Conservation (phyloP, 2,888 invertebrate genomes). For the Octonoba sinensis region DNA sequence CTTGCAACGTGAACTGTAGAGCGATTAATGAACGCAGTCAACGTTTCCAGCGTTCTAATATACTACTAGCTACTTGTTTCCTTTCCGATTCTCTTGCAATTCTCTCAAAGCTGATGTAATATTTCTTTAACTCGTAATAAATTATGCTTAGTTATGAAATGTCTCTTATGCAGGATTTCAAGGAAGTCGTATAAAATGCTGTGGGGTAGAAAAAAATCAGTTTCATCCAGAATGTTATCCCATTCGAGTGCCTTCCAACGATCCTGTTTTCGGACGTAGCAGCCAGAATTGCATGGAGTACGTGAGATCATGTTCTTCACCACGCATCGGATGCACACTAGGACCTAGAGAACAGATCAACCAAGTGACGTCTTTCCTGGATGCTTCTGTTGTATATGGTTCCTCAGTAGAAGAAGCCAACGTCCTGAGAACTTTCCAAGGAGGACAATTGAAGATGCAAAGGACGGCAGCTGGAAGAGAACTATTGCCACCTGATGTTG, state of each 20-base stretch:
- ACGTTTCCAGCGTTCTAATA: no score
- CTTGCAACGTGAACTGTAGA: no score
- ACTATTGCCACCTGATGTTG: conserved; percentile 70
- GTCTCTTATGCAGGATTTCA: conserved; percentile 66
- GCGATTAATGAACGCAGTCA: no score
- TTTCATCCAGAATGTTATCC: conserved; percentile 72
- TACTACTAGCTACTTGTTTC: no score
- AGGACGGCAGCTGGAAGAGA: conserved; percentile 68
- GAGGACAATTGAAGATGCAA: conserved; percentile 76
- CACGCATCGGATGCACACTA: conserved; percentile 74
- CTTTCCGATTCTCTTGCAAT: no score
- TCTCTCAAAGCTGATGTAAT: not conserved
- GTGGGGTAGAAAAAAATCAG: conserved; percentile 71
- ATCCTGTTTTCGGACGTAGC: conserved; percentile 70
- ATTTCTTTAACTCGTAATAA: not conserved
- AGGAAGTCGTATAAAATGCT: conserved; percentile 75
- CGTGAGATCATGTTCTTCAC: conserved; percentile 72
- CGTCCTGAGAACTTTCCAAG: conserved; percentile 78
- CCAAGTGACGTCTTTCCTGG: conserved; percentile 81
- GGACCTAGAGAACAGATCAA: conserved; percentile 78
- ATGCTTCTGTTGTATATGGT: conserved; percentile 86
- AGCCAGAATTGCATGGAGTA: conserved; percentile 73
- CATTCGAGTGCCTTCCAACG: conserved; percentile 70
- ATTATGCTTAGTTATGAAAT: no score
- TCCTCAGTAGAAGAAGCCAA: conserved; percentile 79